phyloP scores from a whole-genome alignment of 2,113 vertebrate species.

The Scalopus aquaticus region DNA sequence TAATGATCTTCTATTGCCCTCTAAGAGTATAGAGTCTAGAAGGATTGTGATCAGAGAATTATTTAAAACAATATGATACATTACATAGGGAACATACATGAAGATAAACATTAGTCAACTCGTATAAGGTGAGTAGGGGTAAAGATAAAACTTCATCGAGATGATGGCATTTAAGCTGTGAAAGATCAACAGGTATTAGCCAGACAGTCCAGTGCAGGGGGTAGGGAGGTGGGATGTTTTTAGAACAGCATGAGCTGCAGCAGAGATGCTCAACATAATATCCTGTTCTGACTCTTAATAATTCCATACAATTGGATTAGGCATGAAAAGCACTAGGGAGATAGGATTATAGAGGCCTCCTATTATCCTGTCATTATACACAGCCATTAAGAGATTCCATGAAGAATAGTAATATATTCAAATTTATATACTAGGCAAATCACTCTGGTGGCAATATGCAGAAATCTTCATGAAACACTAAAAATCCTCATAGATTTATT shows the following conservation, averaged over 20 bases:
- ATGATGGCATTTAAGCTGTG: neutral
- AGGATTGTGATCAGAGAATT: neutral
- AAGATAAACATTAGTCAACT: neutral
- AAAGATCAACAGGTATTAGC: neutral
- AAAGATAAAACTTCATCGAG: neutral
- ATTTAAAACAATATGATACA: neutral
- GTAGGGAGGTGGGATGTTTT: no score
- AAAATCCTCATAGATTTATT: slow-evolving; percentile 38
- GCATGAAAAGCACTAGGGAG: neutral
- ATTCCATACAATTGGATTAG: neutral
- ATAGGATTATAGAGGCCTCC: neutral
- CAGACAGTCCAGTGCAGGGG: no score
- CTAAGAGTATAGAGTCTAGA: neutral
- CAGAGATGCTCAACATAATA: neutral
- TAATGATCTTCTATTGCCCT: neutral
- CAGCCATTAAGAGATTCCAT: neutral
- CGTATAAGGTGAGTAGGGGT: neutral
- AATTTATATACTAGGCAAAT: neutral
- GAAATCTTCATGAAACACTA: neutral
- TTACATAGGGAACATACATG: neutral
- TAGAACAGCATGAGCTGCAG: neutral
- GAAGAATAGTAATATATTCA: neutral
- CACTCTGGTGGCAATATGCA: neutral
- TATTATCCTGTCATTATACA: neutral
- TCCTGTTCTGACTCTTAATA: neutral